These are phyloP conservation scores for Buceros bicornis DNA, from an alignment of 2,797 vertebrate species.

Conservation along the genomic window DNA sequence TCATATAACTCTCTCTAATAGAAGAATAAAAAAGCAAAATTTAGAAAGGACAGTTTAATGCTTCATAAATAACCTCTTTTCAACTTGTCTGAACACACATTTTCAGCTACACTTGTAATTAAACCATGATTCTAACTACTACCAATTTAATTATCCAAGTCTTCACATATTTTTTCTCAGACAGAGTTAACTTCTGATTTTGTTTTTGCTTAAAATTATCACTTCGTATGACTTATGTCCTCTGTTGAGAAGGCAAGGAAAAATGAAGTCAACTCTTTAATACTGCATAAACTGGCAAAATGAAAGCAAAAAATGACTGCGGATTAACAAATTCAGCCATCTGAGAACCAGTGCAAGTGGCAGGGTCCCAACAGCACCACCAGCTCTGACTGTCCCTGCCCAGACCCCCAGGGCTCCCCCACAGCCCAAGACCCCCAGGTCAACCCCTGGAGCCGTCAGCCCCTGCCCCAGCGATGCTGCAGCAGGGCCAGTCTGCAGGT, in stretches of 20 bases:
- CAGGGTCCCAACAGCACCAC: neutral
- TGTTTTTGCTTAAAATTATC: constrained; percentile 21
- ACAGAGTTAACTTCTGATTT: constrained; percentile 17
- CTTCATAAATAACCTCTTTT: neutral
- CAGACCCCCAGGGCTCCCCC: rapidly evolving
- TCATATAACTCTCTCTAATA: neutral
- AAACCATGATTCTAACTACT: constrained; percentile 13
- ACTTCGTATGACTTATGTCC: neutral
- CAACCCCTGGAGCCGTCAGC: rapidly evolving
- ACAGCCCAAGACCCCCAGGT: rapidly evolving
- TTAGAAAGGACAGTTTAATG: constrained; percentile 22
- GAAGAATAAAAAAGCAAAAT: constrained; percentile 25
- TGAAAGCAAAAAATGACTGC: neutral
- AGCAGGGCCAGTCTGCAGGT: rapidly evolving
- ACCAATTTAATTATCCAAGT: constrained; percentile 8
- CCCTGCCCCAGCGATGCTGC: rapidly evolving
- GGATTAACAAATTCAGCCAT: neutral
- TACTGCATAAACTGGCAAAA: neutral
- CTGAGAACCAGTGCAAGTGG: neutral
- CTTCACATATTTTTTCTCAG: constrained; percentile 6
- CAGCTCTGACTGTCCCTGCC: neutral
- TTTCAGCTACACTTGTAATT: constrained; percentile 13
- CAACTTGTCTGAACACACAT: neutral
- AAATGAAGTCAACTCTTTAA: neutral
- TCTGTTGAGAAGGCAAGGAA: neutral